These are phyloP conservation scores for Rhinichthys osculus DNA, from an alignment of 2,797 vertebrate species.

Conservation along the genomic window DNA sequence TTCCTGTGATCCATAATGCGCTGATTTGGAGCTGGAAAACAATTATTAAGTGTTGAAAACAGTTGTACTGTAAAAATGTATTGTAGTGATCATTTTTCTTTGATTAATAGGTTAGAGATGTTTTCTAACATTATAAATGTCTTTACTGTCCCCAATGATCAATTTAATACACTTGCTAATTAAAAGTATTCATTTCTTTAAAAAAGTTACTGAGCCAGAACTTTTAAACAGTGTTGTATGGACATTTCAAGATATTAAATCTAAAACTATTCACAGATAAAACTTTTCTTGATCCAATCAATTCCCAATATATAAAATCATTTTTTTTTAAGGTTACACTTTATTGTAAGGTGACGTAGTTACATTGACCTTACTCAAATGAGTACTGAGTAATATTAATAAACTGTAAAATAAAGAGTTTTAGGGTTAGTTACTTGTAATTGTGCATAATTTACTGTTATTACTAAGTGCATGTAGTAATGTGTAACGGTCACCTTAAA, in stretches of 20 bases:
- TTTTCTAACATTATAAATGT: neutral
- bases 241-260: neutral
- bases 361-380: no score
- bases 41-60: neutral
- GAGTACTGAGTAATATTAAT: no score
- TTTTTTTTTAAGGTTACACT: neutral
- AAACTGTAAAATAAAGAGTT: no score
- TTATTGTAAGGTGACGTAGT: no score
- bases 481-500: no score
- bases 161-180: neutral
- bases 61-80: neutral
- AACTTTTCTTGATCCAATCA: no score
- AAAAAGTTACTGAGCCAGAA: no score
- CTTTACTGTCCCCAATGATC: neutral
- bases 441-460: no score
- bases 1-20: neutral
- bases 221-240: neutral
- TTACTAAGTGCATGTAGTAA: no score
- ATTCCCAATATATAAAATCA: neutral
- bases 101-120: no score
- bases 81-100: neutral
- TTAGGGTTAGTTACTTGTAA: no score
- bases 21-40: neutral
- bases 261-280: no score
- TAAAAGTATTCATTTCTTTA: neutral